A percentile compares a stretch with the other conserved stretches of the same genome.
phyloP scores from a whole-genome alignment of 92 coral and sea anemone species.

The Parazoanthus swiftii region DNA sequence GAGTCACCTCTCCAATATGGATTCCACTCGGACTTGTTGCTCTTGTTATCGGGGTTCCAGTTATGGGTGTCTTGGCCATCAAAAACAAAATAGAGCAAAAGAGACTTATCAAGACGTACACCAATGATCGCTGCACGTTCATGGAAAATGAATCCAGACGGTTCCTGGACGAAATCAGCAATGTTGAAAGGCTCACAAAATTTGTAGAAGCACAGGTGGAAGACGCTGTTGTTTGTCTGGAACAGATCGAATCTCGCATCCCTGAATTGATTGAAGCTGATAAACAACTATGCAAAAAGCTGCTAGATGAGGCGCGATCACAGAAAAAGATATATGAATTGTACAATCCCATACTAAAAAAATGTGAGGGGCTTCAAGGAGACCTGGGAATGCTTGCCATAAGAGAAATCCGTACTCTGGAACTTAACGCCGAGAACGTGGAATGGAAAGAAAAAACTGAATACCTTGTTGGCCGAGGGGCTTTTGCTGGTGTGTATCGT shows the following conservation, averaged over 20 bases:
- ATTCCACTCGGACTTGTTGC: constrained; percentile 44
- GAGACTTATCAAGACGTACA: constrained; percentile 23
- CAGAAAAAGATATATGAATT: no score
- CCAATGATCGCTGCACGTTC: constrained; percentile 37
- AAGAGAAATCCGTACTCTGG: no score
- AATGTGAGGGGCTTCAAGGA: no score
- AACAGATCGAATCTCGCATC: no score
- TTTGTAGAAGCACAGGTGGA: not conserved
- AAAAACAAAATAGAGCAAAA: constrained; percentile 41
- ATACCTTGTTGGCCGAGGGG: not conserved
- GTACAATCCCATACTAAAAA: no score
- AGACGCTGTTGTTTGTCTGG: constrained; percentile 4
- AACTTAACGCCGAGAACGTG: no score
- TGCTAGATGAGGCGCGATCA: no score
- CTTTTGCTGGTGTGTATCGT: no score
- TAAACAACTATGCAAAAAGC: no score
- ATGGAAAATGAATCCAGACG: constrained; percentile 35
- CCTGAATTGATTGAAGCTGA: no score
- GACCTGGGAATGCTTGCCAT: no score
- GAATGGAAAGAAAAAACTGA: no score
- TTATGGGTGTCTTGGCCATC: constrained; percentile 39
- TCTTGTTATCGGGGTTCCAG: constrained; percentile 43
- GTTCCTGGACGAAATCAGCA: constrained; percentile 3
- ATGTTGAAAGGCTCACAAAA: not conserved
- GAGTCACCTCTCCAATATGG: constrained; percentile 51